These are phyloP conservation scores for Vombatus ursinus DNA, from an alignment of 2,113 vertebrate genomes.

Conservation along the genomic window DNA sequence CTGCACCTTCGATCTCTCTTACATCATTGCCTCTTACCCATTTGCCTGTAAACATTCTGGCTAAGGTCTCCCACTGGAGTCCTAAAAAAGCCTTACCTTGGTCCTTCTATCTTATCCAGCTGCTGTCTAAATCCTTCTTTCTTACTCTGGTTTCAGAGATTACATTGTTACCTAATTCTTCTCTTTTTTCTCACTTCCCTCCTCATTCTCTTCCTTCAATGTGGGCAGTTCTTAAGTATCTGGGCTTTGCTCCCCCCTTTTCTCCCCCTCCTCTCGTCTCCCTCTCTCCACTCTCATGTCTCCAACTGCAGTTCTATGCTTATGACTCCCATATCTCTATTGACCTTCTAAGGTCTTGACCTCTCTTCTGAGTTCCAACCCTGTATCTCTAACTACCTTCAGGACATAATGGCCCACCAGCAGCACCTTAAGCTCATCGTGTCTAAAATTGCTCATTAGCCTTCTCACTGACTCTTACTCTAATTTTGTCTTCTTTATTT, in stretches of 20 bases:
- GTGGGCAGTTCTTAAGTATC: background rate
- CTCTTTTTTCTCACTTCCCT: background rate
- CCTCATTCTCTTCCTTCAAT: background rate
- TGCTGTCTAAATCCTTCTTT: background rate
- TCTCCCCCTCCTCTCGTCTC: background rate
- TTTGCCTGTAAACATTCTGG: background rate
- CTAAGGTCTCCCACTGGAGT: background rate
- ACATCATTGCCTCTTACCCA: background rate
- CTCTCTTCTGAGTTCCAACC: background rate
- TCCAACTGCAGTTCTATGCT: background rate
- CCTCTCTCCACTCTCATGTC: background rate
- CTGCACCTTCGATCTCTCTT: background rate
- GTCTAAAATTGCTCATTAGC: background rate
- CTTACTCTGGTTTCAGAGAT: background rate
- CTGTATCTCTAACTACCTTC: background rate
- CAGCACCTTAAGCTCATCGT: background rate
- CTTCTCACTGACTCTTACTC: background rate
- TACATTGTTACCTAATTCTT: background rate
- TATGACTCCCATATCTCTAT: background rate
- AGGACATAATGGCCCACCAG: background rate
- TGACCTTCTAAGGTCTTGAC: background rate
- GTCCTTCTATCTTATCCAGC: background rate
- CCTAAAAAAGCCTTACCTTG: background rate
- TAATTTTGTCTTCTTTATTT: background rate
- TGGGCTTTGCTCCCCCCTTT: background rate